Percentiles rank a stretch among this genome's conserved stretches.
These are phyloP conservation scores for Parnassius mnemosyne DNA, from an alignment of 2,888 invertebrate genomes.

Conservation along the genomic window DNA sequence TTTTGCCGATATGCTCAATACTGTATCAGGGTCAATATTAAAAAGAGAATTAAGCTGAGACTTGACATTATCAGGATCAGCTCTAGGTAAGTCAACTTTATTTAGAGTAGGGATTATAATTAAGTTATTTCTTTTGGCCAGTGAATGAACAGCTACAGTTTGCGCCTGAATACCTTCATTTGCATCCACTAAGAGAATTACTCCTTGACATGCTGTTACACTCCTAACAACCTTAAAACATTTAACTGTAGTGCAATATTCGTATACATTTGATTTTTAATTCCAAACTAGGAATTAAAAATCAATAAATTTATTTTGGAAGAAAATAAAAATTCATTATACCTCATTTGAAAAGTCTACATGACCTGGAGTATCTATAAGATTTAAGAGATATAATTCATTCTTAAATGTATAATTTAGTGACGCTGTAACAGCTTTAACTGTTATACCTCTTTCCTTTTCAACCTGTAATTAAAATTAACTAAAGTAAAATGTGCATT, in stretches of 20 bases:
- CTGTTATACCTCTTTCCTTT: constrained; percentile 97
- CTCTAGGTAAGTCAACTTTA: constrained; percentile 97
- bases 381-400: constrained; percentile 90
- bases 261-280: too few relatives aligned
- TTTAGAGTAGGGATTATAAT: constrained; percentile 95
- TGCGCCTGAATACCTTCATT: constrained; percentile 98
- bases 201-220: constrained; percentile 96
- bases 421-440: constrained; percentile 98
- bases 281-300: too few relatives aligned
- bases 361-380: constrained; percentile 99
- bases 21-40: constrained; percentile 85
- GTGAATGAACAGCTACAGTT: constrained; percentile 97
- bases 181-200: constrained; percentile 96
- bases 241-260: not conserved
- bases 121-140: constrained; percentile 91
- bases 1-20: constrained; percentile 95
- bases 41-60: constrained; percentile 90
- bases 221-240: constrained; percentile 87
- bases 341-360: constrained; percentile 99
- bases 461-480: constrained; percentile 84
- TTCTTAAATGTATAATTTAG: constrained; percentile 87
- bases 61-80: constrained; percentile 90
- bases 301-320: too few relatives aligned
- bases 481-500: too few relatives aligned
- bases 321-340: constrained; percentile 5